phyloP scores from a whole-genome alignment of 2,888 invertebrate species.

The Rambutsinella grinnellia region DNA sequence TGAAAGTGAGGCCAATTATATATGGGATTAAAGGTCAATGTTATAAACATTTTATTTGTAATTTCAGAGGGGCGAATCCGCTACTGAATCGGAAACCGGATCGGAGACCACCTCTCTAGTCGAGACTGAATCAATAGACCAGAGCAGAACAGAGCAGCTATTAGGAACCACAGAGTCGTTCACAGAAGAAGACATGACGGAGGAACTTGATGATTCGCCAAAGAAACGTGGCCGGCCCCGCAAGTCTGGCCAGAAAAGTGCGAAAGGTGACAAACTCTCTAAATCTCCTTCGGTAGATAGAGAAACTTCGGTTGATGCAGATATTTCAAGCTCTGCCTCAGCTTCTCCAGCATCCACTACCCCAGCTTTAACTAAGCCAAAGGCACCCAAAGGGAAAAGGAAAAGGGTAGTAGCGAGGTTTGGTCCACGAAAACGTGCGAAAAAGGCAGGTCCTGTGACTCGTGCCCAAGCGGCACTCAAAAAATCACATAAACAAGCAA shows the following conservation, averaged over 20 bases:
- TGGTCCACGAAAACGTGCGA: slow-evolving; percentile 25
- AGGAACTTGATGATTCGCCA: background rate
- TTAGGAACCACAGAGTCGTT: background rate
- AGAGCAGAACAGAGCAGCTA: background rate
- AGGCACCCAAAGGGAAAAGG: slow-evolving; percentile 13
- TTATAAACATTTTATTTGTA: background rate
- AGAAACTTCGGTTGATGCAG: background rate
- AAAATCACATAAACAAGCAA: background rate
- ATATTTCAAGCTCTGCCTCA: background rate
- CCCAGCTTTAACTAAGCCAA: background rate
- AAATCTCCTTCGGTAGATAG: background rate
- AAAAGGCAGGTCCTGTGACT: slow-evolving; percentile 53
- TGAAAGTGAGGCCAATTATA: background rate
- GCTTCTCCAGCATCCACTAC: background rate
- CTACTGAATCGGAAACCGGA: slow-evolving; percentile 10
- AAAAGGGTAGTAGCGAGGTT: slow-evolving; percentile 28
- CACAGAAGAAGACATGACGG: background rate
- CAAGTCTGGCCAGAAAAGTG: slow-evolving; percentile 13
- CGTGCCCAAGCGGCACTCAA: slow-evolving; percentile 50
- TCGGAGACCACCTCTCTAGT: background rate
- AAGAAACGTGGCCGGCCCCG: slow-evolving; percentile 30
- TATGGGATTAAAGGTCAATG: background rate
- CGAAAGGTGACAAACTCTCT: background rate
- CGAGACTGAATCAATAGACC: background rate
- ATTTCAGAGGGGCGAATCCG: slow-evolving; percentile 28